A percentile compares a stretch with the other conserved stretches of the same genome.
phyloP scores from a whole-genome alignment of 2,797 vertebrate species.

The Melanotaenia maccullochi region DNA sequence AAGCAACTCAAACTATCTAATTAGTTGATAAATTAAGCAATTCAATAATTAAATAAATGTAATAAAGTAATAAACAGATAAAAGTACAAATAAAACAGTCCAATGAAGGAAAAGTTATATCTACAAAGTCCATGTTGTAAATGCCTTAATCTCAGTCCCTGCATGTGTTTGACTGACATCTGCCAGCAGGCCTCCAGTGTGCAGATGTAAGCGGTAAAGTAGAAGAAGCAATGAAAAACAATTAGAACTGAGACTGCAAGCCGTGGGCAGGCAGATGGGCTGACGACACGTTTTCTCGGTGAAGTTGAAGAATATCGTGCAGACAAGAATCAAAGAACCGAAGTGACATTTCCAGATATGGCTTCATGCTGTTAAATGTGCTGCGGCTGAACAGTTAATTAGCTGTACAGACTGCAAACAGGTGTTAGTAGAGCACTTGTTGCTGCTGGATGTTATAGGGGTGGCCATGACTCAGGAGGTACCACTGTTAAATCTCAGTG shows the following conservation, averaged over 20 bases:
- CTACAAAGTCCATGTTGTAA: no score
- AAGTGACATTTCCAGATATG: constrained; percentile 17
- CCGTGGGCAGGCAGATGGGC: constrained; percentile 10
- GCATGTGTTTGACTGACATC: neutral
- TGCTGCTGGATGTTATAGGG: neutral
- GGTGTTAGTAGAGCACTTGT: constrained; percentile 2
- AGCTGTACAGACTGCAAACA: constrained; percentile 7
- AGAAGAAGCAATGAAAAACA: neutral
- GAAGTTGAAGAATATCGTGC: neutral
- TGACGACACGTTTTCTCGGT: constrained; percentile 4
- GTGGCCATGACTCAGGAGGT: neutral
- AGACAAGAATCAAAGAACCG: neutral
- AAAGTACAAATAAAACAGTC: no score
- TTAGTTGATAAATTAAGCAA: no score
- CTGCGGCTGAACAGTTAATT: constrained; percentile 19
- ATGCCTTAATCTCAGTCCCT: neutral
- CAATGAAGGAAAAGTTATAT: no score
- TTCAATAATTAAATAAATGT: no score
- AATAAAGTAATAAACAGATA: no score
- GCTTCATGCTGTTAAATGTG: constrained; percentile 15
- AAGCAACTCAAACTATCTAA: no score
- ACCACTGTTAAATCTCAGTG: neutral
- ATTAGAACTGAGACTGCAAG: neutral
- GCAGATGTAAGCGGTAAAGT: neutral
- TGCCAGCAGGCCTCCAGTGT: neutral